Percentiles rank a stretch among this genome's conserved stretches.
These are phyloP conservation scores for Leptogaster cylindrica DNA, from an alignment of 2,888 invertebrate genomes.

Conservation along the genomic window DNA sequence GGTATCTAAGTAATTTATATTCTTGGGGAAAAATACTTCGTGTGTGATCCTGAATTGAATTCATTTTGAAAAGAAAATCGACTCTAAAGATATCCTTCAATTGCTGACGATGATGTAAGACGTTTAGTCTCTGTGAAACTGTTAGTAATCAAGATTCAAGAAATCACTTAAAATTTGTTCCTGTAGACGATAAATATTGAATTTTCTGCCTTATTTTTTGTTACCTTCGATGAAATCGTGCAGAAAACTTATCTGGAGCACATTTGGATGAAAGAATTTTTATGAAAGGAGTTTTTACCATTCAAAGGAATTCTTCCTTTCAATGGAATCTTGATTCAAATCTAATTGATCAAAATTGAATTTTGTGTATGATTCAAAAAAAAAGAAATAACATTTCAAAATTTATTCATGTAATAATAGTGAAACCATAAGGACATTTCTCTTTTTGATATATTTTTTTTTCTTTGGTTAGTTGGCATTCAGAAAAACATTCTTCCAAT, in stretches of 20 bases:
- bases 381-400: too few relatives aligned
- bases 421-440: too few relatives aligned
- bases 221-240: constrained; percentile 32
- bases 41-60: constrained; percentile 24
- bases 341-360: too few relatives aligned
- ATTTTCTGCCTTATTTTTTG: constrained; percentile 15
- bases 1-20: constrained; percentile 32
- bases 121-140: constrained; percentile 7
- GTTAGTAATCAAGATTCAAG: constrained; percentile 36
- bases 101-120: constrained; percentile 8
- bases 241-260: constrained; percentile 22
- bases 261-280: too few relatives aligned
- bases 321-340: too few relatives aligned
- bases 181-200: constrained; percentile 35
- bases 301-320: too few relatives aligned
- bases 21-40: constrained; percentile 19
- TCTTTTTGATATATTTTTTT: too few relatives aligned
- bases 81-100: constrained; percentile 2
- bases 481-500: too few relatives aligned
- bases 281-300: too few relatives aligned
- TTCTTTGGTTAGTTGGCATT: too few relatives aligned
- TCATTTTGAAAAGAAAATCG: constrained; percentile 27
- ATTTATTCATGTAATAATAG: too few relatives aligned
- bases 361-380: too few relatives aligned
- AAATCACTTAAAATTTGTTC: constrained; percentile 38